phyloP scores from a whole-genome alignment of 1,140 invertebrate genomes.

The Drosophila asahinai region DNA sequence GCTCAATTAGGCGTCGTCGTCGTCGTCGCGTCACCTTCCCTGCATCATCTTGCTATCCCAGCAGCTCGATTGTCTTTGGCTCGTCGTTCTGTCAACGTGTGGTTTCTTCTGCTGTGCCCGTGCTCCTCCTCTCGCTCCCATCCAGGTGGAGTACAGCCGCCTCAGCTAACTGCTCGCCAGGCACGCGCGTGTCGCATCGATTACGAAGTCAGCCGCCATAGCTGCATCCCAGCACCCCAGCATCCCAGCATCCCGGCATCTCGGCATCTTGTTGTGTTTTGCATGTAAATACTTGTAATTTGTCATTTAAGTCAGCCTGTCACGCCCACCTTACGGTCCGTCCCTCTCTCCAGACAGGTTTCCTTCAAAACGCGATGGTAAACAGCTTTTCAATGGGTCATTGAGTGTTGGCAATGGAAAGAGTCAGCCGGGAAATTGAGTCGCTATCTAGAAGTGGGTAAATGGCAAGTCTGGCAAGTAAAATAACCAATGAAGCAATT shows the following conservation, averaged over 20 bases:
- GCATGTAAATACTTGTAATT: slow-evolving; percentile 72
- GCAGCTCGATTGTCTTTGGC: slow-evolving; percentile 54
- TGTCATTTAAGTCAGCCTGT: slow-evolving; percentile 62
- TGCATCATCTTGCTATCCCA: not conserved
- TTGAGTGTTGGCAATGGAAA: slow-evolving; percentile 18
- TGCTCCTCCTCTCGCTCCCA: slow-evolving; percentile 13
- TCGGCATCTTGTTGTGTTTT: slow-evolving; percentile 62
- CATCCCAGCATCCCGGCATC: slow-evolving; percentile 18
- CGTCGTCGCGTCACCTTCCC: not conserved
- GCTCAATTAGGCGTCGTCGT: slow-evolving; percentile 53
- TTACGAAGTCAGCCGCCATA: slow-evolving; percentile 38
- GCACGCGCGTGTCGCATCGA: slow-evolving; percentile 62
- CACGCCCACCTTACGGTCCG: not conserved
- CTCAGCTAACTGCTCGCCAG: slow-evolving; percentile 23
- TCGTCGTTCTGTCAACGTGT: slow-evolving; percentile 44
- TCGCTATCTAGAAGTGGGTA: not conserved
- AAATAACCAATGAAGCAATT: slow-evolving; percentile 15
- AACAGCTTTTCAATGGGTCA: slow-evolving; percentile 45
- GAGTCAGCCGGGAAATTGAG: slow-evolving; percentile 2
- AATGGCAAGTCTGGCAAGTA: not conserved
- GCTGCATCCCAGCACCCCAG: slow-evolving; percentile 16
- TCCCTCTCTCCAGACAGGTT: slow-evolving; percentile 17
- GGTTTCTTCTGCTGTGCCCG: slow-evolving; percentile 26
- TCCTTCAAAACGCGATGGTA: slow-evolving; percentile 24
- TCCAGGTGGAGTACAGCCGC: not conserved